Conservation (phyloP, 2,888 invertebrate genomes). For the Drosophila nr. perissopoda region DNA sequence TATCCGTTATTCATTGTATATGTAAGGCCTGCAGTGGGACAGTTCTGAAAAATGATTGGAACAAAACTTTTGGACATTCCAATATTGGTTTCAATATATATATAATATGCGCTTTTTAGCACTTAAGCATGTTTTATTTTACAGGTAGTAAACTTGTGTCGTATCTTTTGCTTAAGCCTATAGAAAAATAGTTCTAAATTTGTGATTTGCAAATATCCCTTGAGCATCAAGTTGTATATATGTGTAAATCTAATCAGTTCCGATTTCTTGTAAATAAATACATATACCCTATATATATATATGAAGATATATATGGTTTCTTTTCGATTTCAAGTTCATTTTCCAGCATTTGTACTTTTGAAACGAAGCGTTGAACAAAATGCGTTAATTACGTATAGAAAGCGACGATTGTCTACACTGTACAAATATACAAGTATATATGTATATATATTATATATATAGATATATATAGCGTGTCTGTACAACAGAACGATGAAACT, state of each 20-base stretch:
- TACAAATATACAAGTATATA: conserved; percentile 30
- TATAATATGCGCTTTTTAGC: conserved; percentile 8
- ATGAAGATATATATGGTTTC: conserved; percentile 8
- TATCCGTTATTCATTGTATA: conserved; percentile 42
- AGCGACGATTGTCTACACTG: conserved; percentile 53
- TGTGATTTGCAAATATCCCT: conserved; percentile 52
- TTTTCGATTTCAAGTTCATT: conserved; percentile 29
- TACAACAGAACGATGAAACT: conserved; percentile 41
- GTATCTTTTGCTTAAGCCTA: conserved; percentile 31
- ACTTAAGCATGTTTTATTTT: conserved; percentile 26
- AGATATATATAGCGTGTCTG: conserved; percentile 29
- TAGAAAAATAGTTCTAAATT: conserved; percentile 39
- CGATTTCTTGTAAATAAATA: conserved; percentile 67
- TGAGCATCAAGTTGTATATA: conserved; percentile 59
- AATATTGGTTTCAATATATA: conserved; percentile 40
- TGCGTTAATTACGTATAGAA: conserved; percentile 49
- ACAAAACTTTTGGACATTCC: conserved; percentile 29
- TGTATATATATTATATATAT: conserved; percentile 28
- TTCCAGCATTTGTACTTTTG: conserved; percentile 35
- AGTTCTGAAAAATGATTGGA: conserved; percentile 43
- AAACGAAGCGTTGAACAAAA: conserved; percentile 53
- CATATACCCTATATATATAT: neutral
- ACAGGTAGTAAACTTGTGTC: conserved; percentile 14
- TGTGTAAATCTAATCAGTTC: conserved; percentile 69
- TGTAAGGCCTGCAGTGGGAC: conserved; percentile 65